These are phyloP conservation scores for Tupaia tana DNA, from an alignment of 2,113 vertebrate species.

Conservation along the genomic window DNA sequence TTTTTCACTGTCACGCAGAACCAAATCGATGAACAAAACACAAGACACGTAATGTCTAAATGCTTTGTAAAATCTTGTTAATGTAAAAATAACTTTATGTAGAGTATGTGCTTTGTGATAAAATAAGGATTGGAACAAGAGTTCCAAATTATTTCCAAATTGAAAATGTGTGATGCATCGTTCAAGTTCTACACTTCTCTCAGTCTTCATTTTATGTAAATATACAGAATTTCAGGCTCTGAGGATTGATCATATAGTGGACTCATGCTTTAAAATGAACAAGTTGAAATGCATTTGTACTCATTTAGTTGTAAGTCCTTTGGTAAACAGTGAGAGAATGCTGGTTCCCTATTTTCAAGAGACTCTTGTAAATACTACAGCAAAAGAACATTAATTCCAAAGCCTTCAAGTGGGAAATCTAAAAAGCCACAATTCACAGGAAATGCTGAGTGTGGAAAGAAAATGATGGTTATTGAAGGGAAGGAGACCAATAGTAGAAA, in stretches of 20 bases:
- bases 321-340: background rate
- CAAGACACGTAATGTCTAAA: background rate
- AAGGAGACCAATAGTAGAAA: background rate
- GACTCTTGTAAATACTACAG: background rate
- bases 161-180: background rate
- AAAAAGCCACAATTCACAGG: background rate
- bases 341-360: background rate
- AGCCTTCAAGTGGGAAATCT: background rate
- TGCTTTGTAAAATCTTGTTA: background rate
- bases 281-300: background rate
- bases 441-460: background rate
- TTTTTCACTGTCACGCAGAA: background rate
- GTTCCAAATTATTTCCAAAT: background rate
- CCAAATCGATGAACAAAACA: background rate
- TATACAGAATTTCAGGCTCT: background rate
- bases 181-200: background rate
- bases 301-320: background rate
- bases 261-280: background rate
- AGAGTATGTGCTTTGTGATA: background rate
- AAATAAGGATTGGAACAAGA: background rate
- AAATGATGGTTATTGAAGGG: background rate
- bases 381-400: background rate
- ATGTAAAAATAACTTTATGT: background rate
- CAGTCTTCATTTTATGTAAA: background rate
- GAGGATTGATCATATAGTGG: background rate